Conservation (phyloP, 2,888 invertebrate species). For the Aleiodes alternator region DNA sequence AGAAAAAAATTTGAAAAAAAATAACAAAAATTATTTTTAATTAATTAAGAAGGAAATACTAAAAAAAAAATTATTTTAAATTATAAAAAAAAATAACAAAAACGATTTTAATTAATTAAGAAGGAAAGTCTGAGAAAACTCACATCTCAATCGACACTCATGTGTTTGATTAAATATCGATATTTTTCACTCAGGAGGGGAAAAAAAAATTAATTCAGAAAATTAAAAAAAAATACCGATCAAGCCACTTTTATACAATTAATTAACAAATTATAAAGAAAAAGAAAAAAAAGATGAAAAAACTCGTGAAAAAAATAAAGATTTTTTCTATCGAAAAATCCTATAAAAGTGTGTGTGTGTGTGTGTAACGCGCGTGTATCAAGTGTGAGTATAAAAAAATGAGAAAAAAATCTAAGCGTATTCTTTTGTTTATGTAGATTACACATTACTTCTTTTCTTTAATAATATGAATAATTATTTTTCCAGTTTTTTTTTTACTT, state of each 20-base stretch:
- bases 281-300: neutral
- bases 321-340: neutral
- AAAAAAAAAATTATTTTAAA: too few species aligned
- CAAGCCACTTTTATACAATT: constrained; percentile 18
- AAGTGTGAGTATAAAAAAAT: constrained; percentile 58
- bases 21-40: too few species aligned
- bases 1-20: too few species aligned
- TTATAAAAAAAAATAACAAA: too few species aligned
- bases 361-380: constrained; percentile 57
- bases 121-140: too few species aligned
- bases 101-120: too few species aligned
- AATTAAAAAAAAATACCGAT: constrained; percentile 24
- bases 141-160: too few species aligned
- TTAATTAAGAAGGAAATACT: too few species aligned
- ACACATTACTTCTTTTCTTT: constrained; percentile 52
- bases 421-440: constrained; percentile 52
- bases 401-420: constrained; percentile 63
- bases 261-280: constrained; percentile 15
- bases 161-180: too few species aligned
- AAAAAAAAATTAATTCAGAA: constrained; percentile 2
- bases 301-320: constrained; percentile 12
- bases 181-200: too few species aligned
- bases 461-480: constrained; percentile 23
- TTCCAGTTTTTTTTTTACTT: constrained; percentile 19
- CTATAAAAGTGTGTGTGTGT: constrained; percentile 27